Conservation (phyloP, 2,888 invertebrate genomes). For the Campaea margaritaria region DNA sequence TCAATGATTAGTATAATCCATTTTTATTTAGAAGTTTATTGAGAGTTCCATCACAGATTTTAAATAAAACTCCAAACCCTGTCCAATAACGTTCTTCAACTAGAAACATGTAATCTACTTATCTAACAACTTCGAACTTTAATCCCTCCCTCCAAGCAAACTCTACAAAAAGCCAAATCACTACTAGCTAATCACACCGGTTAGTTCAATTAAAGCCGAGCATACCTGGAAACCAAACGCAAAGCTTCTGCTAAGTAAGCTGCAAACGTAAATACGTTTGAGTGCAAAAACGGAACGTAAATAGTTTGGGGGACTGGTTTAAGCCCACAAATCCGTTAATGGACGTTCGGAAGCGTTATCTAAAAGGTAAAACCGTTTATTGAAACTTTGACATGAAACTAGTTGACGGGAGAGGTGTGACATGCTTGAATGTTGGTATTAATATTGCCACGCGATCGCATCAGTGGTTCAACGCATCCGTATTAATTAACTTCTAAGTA, state of each 20-base stretch:
- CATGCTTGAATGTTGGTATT: no score
- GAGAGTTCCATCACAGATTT: no score
- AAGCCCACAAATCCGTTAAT: constrained; percentile 76
- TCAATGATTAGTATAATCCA: no score
- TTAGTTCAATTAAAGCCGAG: constrained; percentile 25
- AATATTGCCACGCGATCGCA: no score
- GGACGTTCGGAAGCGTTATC: constrained; percentile 66
- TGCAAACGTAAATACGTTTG: constrained; percentile 46
- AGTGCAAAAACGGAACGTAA: constrained; percentile 58
- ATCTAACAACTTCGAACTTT: no score
- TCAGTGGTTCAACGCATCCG: no score
- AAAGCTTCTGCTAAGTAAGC: constrained; percentile 41
- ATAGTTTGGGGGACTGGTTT: constrained; percentile 57
- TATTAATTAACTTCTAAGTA: no score
- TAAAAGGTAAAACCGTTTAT: constrained; percentile 65
- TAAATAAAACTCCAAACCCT: no score
- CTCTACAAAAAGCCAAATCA: constrained; percentile 7
- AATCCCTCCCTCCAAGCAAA: background rate
- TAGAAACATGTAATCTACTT: no score
- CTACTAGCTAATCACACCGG: constrained; percentile 21
- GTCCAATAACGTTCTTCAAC: no score
- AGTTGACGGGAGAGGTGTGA: background rate
- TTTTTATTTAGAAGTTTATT: no score
- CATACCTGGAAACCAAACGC: constrained; percentile 41
- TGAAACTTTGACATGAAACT: constrained; percentile 39